These are phyloP conservation scores for Metallyticus violacea DNA, from an alignment of 2,888 invertebrate genomes.

Conservation along the genomic window DNA sequence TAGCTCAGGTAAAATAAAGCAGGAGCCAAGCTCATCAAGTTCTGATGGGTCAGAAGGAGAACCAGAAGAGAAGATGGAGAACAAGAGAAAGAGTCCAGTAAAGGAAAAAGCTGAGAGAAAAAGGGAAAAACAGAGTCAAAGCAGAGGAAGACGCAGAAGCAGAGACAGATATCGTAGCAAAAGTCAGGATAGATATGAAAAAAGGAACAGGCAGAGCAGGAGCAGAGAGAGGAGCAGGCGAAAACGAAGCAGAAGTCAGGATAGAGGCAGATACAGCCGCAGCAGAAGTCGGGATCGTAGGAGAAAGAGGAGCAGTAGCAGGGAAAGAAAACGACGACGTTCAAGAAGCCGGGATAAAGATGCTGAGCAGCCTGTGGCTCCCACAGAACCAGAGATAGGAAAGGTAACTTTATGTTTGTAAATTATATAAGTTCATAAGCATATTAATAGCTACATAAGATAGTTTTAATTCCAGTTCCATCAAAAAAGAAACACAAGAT, in stretches of 20 bases:
- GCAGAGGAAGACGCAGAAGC: conserved; percentile 31
- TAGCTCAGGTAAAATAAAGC: conserved; percentile 6
- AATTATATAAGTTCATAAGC: no score
- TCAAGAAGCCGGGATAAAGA: conserved; percentile 28
- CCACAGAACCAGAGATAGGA: conserved; percentile 51
- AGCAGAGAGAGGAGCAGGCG: conserved; percentile 36
- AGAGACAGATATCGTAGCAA: conserved; percentile 39
- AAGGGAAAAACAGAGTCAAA: conserved; percentile 39
- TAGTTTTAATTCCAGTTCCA: no score
- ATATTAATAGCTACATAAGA: no score
- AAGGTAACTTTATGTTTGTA: conserved; percentile 44
- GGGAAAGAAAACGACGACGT: conserved; percentile 26
- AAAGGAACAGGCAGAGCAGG: conserved; percentile 38
- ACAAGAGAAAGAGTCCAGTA: conserved; percentile 45
- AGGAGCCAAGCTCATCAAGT: conserved; percentile 4
- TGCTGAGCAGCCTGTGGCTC: conserved; percentile 37
- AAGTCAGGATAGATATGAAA: conserved; percentile 38
- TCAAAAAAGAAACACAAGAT: no score
- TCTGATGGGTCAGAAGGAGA: not conserved
- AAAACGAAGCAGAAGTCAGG: conserved; percentile 9
- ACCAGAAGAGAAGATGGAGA: conserved; percentile 9
- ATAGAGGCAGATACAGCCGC: conserved; percentile 25
- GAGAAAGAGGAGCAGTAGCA: conserved; percentile 37
- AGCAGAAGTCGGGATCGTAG: conserved; percentile 33
- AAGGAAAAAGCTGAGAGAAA: conserved; percentile 33